phyloP scores from a whole-genome alignment of 1,140 invertebrate genomes.

The Platyscapa corneri region DNA sequence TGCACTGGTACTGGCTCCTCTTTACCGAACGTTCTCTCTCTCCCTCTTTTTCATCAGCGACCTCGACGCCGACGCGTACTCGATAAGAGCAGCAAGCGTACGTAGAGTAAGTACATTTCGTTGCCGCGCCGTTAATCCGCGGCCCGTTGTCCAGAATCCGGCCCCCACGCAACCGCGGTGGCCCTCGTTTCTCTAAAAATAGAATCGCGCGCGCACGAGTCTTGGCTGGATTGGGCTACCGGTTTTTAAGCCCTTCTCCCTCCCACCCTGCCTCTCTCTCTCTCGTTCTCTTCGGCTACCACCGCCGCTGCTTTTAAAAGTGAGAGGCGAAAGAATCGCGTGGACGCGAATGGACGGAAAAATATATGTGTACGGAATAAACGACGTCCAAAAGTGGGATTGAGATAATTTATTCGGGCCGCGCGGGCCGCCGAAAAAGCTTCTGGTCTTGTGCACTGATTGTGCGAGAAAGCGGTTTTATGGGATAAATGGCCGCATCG shows the following conservation, averaged over 20 bases:
- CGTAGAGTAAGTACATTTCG: not conserved
- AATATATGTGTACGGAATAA: slow-evolving; percentile 43
- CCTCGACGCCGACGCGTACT: not conserved
- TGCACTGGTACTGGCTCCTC: not conserved
- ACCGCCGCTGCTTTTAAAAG: slow-evolving; percentile 24
- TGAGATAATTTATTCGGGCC: slow-evolving; percentile 51
- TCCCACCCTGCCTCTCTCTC: slow-evolving; percentile 50
- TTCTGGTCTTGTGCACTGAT: slow-evolving; percentile 43
- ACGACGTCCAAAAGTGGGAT: slow-evolving; percentile 34
- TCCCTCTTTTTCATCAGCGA: not conserved
- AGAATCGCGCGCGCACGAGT: slow-evolving; percentile 54
- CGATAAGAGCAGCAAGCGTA: slow-evolving; percentile 1
- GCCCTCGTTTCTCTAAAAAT: slow-evolving; percentile 68
- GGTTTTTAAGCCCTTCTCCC: slow-evolving; percentile 66
- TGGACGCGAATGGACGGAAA: slow-evolving; percentile 41
- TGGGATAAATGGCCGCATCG: slow-evolving; percentile 32
- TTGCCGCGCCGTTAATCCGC: not conserved
- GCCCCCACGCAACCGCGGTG: slow-evolving; percentile 59
- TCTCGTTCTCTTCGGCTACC: not conserved
- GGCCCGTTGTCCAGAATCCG: slow-evolving; percentile 59
- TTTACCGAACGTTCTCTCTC: not conserved
- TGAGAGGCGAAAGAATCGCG: slow-evolving; percentile 17
- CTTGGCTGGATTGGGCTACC: slow-evolving; percentile 64
- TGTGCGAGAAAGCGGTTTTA: slow-evolving; percentile 32
- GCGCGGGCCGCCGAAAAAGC: slow-evolving; percentile 37